Evolutionary conservation across 2,888 invertebrate species (phyloP), one percentile per base, ranked within the genome.

Genomic region (Pheosia gnoma): DNA sequence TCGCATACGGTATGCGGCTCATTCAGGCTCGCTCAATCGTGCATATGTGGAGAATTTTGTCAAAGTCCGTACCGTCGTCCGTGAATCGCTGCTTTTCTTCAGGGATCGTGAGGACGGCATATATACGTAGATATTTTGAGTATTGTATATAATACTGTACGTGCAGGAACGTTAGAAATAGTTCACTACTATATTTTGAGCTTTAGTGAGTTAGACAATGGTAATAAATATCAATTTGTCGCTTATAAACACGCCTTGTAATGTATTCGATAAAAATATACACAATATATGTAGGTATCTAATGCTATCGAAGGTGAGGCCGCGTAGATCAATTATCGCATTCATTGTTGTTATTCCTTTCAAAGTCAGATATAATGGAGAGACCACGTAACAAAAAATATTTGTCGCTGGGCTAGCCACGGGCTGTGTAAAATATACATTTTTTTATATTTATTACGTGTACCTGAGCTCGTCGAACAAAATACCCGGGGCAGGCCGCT

Each of bases 1-100:
- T 84, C 81, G 77, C 69, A 70, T 68, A 69, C 77, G 79, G 85
- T 85, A 89, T 88, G 82, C 71, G 77, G 78, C 80, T 80, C 80
- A 82, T 83, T 82, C 80, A 80, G 78, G 75, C 56, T 76, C 70
- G 79, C 71, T 76, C 77, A 78, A 75, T 76, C 74, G 72, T 74
- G 69, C 67, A 66, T 60, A 70, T 78, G 79, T 75, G 56, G 75
- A 86, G 85, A 83, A 87, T 87, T 82, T 83, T 80, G 79, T 85
- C 84, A 87, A 86, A 86, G 86, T 81, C 78, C 71, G 74, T 72
- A 36, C 74, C 68, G 65, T 71, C 75, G 65, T 71, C 75, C 70
- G 72, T 77, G 74, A 75, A 73, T 77, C 68, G 67, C 66, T 74
- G 69, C 75, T 77, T 78, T 79, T 68, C 70, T 73, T 73, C 70